Conservation (phyloP, 2,888 invertebrate genomes). For the Nomada fabriciana region DNA sequence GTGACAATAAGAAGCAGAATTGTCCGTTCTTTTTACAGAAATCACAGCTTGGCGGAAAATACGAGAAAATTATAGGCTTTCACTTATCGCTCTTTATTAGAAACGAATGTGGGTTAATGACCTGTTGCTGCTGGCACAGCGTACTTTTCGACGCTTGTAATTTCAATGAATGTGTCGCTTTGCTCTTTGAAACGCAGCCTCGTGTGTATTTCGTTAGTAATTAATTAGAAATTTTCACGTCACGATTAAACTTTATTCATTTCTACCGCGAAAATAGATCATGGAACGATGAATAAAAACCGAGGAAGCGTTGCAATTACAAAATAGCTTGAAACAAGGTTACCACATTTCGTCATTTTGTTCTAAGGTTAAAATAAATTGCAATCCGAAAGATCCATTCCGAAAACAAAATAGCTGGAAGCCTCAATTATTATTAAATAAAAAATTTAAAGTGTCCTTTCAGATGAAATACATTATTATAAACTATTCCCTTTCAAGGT, state of each 20-base stretch:
- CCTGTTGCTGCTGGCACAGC: conserved; percentile 10
- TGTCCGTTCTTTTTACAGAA: conserved; percentile 18
- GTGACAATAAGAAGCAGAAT: not conserved
- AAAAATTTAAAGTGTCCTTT: too few species aligned
- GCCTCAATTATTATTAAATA: too few species aligned
- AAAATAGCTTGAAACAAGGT: not conserved
- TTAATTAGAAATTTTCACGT: not conserved
- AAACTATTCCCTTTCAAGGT: too few species aligned
- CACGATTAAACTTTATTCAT: not conserved
- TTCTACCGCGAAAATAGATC: not conserved
- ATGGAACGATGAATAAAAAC: not conserved
- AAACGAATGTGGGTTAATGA: conserved; percentile 44
- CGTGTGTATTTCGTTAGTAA: not conserved
- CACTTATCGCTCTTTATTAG: conserved; percentile 50
- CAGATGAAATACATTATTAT: too few species aligned
- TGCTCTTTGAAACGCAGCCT: not conserved
- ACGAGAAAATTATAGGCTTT: conserved; percentile 49
- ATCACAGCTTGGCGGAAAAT: conserved; percentile 26
- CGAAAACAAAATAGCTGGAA: too few species aligned
- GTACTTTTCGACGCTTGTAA: conserved; percentile 4
- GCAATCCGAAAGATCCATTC: too few species aligned
- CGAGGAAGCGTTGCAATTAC: too few species aligned
- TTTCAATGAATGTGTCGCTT: not conserved
- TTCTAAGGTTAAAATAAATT: too few species aligned
- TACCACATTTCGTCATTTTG: too few species aligned